phyloP scores from a whole-genome alignment of 2,113 vertebrate genomes.

The Ceyx melanurus region DNA sequence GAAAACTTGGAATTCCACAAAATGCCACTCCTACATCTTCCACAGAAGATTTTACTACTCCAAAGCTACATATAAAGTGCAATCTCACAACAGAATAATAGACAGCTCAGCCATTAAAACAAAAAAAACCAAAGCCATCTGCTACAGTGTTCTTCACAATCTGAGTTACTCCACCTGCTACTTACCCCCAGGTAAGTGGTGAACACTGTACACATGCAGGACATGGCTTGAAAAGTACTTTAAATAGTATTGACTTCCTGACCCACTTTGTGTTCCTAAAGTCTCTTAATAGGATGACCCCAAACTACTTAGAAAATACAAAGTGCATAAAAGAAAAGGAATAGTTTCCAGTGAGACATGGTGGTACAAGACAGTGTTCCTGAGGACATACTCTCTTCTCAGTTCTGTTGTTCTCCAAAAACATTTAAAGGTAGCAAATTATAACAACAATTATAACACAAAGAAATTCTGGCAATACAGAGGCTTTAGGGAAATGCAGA shows the following conservation, averaged over 20 bases:
- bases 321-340: conserved; percentile 45
- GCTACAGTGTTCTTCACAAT: background rate
- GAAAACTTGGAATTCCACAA: background rate
- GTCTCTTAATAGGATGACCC: conserved; percentile 27
- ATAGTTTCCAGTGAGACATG: background rate
- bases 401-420: background rate
- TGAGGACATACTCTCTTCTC: conserved; percentile 24
- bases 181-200: background rate
- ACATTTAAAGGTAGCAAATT: background rate
- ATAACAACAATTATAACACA: background rate
- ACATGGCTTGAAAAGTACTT: background rate
- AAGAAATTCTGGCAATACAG: background rate
- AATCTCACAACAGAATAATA: background rate
- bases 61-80: background rate
- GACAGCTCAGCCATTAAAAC: background rate
- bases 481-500: background rate
- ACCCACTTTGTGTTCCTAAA: conserved; percentile 35
- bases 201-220: background rate
- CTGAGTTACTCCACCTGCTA: background rate
- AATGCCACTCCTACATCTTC: background rate
- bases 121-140: background rate
- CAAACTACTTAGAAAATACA: conserved; percentile 43
- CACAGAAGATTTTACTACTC: background rate
- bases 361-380: conserved; percentile 18
- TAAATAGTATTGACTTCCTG: conserved; percentile 27